phyloP scores from a whole-genome alignment of 2,888 invertebrate species.

The Hetaerina titia region DNA sequence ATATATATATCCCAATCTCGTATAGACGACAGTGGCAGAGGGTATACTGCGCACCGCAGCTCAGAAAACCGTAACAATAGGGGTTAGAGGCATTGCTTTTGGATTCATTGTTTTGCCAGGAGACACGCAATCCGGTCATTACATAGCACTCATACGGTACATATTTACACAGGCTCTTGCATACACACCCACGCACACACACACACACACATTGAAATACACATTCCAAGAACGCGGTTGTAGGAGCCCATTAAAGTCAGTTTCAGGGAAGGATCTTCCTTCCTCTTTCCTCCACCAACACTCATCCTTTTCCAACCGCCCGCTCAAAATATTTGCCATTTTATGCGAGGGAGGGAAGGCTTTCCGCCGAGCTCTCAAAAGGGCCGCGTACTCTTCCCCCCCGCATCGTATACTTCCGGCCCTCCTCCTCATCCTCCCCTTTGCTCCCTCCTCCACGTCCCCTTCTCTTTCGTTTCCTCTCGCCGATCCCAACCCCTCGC shows the following conservation, averaged over 20 bases:
- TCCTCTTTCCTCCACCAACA: not conserved
- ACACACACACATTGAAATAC: not conserved
- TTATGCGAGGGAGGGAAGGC: not conserved
- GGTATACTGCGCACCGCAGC: too few species aligned
- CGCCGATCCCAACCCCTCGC: not conserved
- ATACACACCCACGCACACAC: not conserved
- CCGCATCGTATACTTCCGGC: not conserved
- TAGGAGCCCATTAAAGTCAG: slow-evolving; percentile 15
- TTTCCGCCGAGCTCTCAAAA: not conserved
- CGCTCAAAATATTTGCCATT: slow-evolving; percentile 17
- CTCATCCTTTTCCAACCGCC: not conserved
- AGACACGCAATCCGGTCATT: not conserved
- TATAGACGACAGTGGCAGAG: too few species aligned
- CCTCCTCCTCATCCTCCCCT: not conserved
- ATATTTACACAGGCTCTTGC: not conserved
- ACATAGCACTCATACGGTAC: not conserved
- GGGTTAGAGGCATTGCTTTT: not conserved
- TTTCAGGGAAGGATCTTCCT: not conserved
- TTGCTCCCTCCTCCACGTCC: not conserved
- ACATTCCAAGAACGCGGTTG: not conserved
- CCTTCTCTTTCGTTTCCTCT: not conserved
- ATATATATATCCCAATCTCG: too few species aligned
- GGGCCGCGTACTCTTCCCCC: not conserved
- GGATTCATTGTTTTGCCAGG: not conserved
- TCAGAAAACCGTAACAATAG: not conserved